phyloP scores from a whole-genome alignment of 2,797 vertebrate genomes.

The Pseudopleuronectes americanus region DNA sequence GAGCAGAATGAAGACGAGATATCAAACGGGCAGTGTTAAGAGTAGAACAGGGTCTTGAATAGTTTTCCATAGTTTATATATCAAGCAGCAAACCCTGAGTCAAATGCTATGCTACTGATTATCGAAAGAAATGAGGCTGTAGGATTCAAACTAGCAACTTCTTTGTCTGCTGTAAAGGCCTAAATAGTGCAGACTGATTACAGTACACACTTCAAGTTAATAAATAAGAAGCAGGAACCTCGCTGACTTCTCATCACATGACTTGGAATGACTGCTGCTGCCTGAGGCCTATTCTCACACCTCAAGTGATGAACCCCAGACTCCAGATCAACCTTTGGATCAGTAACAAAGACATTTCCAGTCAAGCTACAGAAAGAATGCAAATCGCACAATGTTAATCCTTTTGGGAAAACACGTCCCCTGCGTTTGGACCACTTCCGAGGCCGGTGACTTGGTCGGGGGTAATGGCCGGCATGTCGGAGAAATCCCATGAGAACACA shows the following conservation, averaged over 20 bases:
- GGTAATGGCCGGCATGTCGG: background rate
- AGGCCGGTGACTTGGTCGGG: too few relatives aligned
- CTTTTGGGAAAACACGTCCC: too few relatives aligned
- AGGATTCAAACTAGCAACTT: background rate
- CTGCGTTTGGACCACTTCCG: too few relatives aligned
- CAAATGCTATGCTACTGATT: background rate
- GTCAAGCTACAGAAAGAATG: too few relatives aligned
- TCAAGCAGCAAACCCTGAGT: background rate
- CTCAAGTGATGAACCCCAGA: slow-evolving; percentile 1
- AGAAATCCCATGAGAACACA: background rate
- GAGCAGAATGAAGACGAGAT: slow-evolving; percentile 25
- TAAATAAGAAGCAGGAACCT: background rate
- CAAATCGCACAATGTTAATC: too few relatives aligned
- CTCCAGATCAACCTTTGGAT: background rate
- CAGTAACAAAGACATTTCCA: background rate
- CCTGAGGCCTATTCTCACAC: slow-evolving; percentile 19
- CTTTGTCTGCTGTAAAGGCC: background rate
- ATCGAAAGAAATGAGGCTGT: background rate
- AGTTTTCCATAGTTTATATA: slow-evolving; percentile 6
- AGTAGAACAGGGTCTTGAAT: background rate
- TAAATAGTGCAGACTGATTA: background rate
- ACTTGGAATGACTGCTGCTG: background rate
- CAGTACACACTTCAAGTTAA: background rate
- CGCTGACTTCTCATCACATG: slow-evolving; percentile 5
- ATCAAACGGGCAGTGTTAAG: slow-evolving; percentile 1